A percentile compares a stretch with the other conserved stretches of the same genome.
phyloP scores from a whole-genome alignment of 2,888 invertebrate species.

The Erebia epiphron region DNA sequence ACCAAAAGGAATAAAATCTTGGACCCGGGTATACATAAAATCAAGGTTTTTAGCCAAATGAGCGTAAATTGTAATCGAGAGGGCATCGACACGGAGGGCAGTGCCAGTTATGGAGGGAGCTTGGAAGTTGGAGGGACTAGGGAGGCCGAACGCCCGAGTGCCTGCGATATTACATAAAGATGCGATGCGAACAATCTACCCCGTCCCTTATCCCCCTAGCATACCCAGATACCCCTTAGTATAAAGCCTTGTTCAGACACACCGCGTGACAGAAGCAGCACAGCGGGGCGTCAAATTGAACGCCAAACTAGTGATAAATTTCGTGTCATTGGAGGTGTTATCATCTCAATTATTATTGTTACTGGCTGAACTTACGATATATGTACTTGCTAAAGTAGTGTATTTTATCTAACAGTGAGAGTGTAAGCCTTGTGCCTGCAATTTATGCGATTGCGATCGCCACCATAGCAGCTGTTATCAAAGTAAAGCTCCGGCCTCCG shows the following conservation, averaged over 20 bases:
- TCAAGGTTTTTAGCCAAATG: not conserved
- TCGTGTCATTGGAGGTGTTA: no score
- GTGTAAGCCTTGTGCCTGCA: no score
- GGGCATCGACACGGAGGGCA: slow-evolving; percentile 23
- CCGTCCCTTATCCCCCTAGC: slow-evolving; percentile 1
- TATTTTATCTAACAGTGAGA: no score
- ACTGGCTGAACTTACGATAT: no score
- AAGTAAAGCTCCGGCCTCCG: no score
- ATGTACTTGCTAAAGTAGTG: no score
- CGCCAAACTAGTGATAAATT: no score
- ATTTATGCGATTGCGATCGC: no score
- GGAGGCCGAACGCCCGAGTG: slow-evolving; percentile 16
- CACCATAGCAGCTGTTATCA: no score
- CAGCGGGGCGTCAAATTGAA: no score
- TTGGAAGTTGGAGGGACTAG: not conserved
- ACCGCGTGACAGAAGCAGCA: not conserved
- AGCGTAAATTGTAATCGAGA: slow-evolving; percentile 16
- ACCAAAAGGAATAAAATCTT: not conserved
- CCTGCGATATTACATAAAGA: slow-evolving; percentile 19
- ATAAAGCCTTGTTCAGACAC: not conserved
- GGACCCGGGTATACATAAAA: not conserved
- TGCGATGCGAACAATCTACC: slow-evolving; percentile 11
- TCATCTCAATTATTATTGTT: no score
- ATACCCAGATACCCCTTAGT: not conserved
- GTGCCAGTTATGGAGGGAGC: not conserved